phyloP scores from a whole-genome alignment of 2,113 vertebrate species.

The Psittacula cyanocephala region DNA sequence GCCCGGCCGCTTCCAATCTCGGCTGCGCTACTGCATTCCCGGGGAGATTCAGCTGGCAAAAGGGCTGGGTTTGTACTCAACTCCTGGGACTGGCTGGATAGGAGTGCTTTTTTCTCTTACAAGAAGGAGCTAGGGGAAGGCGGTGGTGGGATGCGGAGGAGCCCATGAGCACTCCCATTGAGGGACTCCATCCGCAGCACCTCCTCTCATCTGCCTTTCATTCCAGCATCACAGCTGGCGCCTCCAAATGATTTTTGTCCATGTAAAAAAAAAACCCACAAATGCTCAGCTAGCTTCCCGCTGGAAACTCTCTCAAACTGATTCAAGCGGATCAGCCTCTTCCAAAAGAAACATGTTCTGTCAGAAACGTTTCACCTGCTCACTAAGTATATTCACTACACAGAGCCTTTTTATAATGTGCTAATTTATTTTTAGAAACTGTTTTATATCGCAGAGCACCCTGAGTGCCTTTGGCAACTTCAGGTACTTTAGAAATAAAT shows the following conservation, averaged over 20 bases:
- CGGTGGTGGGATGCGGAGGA: rapidly evolving
- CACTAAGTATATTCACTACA: conserved; percentile 22
- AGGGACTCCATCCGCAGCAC: background rate
- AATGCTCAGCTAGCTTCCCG: background rate
- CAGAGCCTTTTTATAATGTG: conserved; percentile 43
- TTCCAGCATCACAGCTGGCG: background rate
- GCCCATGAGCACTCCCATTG: rapidly evolving
- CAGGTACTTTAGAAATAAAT: conserved; percentile 69
- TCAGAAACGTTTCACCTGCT: conserved; percentile 39
- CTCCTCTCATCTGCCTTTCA: background rate
- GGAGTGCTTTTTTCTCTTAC: background rate
- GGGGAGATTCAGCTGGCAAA: background rate
- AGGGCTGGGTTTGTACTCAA: rapidly evolving
- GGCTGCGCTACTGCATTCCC: rapidly evolving
- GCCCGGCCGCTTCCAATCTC: rapidly evolving
- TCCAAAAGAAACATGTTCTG: conserved; percentile 36
- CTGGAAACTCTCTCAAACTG: background rate
- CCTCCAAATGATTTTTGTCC: background rate
- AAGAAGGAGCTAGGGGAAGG: background rate
- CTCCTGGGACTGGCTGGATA: rapidly evolving
- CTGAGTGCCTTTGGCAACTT: conserved; percentile 69
- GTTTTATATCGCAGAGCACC: conserved; percentile 61
- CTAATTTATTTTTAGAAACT: conserved; percentile 64
- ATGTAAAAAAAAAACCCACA: background rate
- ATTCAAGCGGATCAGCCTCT: background rate